A percentile compares a stretch with the other conserved stretches of the same genome.
Evolutionary conservation across 2,888 invertebrate genomes (phyloP).

Genomic region (Crematogaster levior): DNA sequence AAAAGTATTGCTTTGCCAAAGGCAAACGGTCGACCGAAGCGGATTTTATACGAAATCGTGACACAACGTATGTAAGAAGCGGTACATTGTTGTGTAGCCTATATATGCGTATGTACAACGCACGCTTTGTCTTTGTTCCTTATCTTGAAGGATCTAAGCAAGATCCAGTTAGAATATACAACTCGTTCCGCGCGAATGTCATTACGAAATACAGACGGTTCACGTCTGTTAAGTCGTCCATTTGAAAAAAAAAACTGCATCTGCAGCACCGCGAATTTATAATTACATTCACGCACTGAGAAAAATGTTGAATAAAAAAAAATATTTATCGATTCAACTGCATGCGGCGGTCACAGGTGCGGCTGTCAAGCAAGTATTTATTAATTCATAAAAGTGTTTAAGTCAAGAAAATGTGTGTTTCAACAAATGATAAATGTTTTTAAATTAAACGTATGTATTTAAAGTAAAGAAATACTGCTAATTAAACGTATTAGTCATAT

Average conservation of each 20-base stretch:
- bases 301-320: too few species aligned
- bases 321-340: too few species aligned
- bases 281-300: neutral
- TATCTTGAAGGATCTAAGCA: conserved; percentile 7
- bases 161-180: conserved; percentile 7
- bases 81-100: neutral
- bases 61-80: neutral
- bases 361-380: too few species aligned
- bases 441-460: too few species aligned
- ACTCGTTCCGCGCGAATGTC: neutral
- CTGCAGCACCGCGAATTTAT: neutral
- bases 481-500: too few species aligned
- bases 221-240: neutral
- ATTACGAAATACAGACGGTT: neutral
- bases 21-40: neutral
- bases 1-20: conserved; percentile 8
- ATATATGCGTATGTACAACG: neutral
- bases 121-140: conserved; percentile 10
- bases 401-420: too few species aligned
- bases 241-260: neutral
- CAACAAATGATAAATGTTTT: too few species aligned
- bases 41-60: neutral
- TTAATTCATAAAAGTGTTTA: too few species aligned
- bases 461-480: too few species aligned
- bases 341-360: too few species aligned